Base-by-base conservation (phyloP, 2,113 vertebrate genomes). In the Pleuronectes platessa region DNA sequence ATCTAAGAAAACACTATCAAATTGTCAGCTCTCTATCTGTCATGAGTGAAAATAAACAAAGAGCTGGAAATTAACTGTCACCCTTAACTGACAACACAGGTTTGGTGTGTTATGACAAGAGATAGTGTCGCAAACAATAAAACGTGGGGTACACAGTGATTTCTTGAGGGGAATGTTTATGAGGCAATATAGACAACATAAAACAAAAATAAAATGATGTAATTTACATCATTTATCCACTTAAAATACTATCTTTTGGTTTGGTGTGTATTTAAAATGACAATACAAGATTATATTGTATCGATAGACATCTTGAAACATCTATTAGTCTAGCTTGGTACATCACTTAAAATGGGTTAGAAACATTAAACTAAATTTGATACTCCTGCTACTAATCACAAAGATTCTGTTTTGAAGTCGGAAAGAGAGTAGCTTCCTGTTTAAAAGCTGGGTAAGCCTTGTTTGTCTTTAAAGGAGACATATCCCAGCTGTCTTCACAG, bases 401-500 rank as follows among this genome's bases (percentile, higher is more conserved):
- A 35, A 63, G 45, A 26, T 26, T 64, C 18, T 42, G 27, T 68
- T 81, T 65, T 10, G 3, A n/a, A 66, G 17, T 54, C 13, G 11
- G 12, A 23, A 59, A 35, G 58, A 40, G 42, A 15, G 12, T 6
- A 69, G 49, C 3, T 27, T 21, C 26, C 23, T 21, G 61, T 73
- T 61, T 13, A 60, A 77, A 64, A 71, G 35, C 64, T 21, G 23
- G 31, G 42, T 42, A 23, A 61, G 37, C 53, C 66, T 49, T 68
- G n/a, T 71, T 67, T 73, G 65, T 54, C 67, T 71, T 17, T 12
- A 2, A 27, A 61, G 59, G 69, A 53, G 24, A 77, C 72, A 14
- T 12, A 71, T 63, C 26, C n/a, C 81, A 68, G 78, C 76, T 78
- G 78, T 67, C 78, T 21, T 63, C 67, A 24, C 86, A 61, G 61